Percentiles rank a stretch among this genome's conserved stretches.
phyloP scores from a whole-genome alignment of 2,113 vertebrate species.

The Dicentrarchus labrax region DNA sequence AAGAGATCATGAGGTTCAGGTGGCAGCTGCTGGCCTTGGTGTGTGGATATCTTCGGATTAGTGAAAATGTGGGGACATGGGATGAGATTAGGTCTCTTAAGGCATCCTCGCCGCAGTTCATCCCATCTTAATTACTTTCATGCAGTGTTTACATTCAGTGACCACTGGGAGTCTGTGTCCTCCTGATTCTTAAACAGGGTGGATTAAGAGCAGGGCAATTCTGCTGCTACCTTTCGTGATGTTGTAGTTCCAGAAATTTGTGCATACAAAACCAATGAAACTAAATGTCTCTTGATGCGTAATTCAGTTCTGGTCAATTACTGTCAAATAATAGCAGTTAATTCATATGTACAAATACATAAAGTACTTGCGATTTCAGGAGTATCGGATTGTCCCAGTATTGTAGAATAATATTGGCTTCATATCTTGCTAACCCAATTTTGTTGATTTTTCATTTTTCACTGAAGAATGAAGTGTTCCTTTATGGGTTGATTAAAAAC shows the following conservation, averaged over 20 bases:
- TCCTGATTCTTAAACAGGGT: conserved; percentile 18
- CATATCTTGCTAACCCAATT: not conserved
- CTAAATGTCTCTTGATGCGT: not conserved
- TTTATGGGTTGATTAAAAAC: not conserved
- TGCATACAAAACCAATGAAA: not conserved
- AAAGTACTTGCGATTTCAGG: not conserved
- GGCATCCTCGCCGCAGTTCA: conserved; percentile 23
- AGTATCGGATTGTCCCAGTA: not conserved
- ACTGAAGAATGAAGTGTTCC: not conserved
- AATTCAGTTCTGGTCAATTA: not conserved
- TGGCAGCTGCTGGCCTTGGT: conserved; percentile 29
- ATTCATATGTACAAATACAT: not conserved
- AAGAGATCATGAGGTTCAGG: conserved; percentile 48
- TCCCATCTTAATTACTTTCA: conserved; percentile 48
- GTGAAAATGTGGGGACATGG: conserved; percentile 29
- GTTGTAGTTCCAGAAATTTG: not conserved
- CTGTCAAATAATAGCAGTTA: not conserved
- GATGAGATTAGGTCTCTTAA: conserved; percentile 31
- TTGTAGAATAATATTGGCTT: not conserved
- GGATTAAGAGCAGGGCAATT: conserved; percentile 8
- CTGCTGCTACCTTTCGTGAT: not conserved
- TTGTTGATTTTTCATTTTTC: not conserved
- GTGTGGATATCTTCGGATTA: conserved; percentile 44
- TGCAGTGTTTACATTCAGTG: conserved; percentile 47
- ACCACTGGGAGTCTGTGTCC: conserved; percentile 21